A percentile compares a stretch with the other conserved stretches of the same genome.
Evolutionary conservation across 2,113 vertebrate genomes (phyloP).

Genomic region (Paralichthys olivaceus): DNA sequence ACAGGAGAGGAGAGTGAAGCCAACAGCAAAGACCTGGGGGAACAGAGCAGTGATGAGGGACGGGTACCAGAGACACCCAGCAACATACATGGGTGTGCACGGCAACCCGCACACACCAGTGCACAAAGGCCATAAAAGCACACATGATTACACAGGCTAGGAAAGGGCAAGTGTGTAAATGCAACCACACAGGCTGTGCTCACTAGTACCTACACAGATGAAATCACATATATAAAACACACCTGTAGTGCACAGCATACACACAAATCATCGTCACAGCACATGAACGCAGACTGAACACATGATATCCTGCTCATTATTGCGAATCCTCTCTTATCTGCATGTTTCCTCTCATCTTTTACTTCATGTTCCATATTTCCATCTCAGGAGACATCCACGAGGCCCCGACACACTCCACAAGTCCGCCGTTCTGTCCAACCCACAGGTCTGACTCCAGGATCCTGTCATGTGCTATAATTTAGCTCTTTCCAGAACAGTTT

Average conservation of each 20-base stretch:
- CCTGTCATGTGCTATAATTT: constrained; percentile 72
- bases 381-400: constrained; percentile 59
- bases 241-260: constrained; percentile 32
- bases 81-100: constrained; percentile 57
- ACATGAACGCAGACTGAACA: constrained; percentile 15
- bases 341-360: constrained; percentile 46
- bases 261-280: constrained; percentile 17
- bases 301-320: constrained; percentile 54
- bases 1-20: constrained; percentile 49
- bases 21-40: constrained; percentile 64
- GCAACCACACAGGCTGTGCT: constrained; percentile 17
- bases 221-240: constrained; percentile 15
- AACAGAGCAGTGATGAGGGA: constrained; percentile 74
- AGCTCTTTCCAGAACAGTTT: constrained; percentile 65
- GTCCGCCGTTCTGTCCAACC: constrained; percentile 57
- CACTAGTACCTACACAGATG: constrained; percentile 18
- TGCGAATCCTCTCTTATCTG: constrained; percentile 57
- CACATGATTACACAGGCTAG: constrained; percentile 30
- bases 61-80: constrained; percentile 73
- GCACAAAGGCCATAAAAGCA: constrained; percentile 29
- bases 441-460: constrained; percentile 61
- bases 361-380: constrained; percentile 66
- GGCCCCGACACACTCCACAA: constrained; percentile 51
- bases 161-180: not conserved
- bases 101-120: constrained; percentile 48